Percentiles rank a stretch among this genome's conserved stretches.
Evolutionary conservation across 92 coral and sea anemone species (phyloP).

Genomic region (Palythoa heliodiscus): DNA sequence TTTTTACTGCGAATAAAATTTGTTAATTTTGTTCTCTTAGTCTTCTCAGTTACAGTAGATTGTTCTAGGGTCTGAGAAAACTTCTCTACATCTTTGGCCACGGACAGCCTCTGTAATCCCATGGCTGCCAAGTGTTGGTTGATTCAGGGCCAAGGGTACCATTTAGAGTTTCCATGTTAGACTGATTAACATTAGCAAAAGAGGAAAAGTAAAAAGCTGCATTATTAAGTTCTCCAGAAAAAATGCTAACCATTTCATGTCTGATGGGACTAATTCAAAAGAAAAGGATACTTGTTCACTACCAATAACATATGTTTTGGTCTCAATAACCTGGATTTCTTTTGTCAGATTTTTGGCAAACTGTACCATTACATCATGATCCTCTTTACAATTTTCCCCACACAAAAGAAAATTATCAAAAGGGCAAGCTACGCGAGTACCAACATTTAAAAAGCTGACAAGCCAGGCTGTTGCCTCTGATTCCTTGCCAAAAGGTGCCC

Average conservation of each 20-base stretch:
- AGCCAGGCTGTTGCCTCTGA: constrained; percentile 51
- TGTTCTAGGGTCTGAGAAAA: neutral
- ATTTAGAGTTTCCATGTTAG: constrained; percentile 56
- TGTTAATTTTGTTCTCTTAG: constrained; percentile 55
- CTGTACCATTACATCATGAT: constrained; percentile 42
- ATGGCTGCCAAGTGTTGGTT: constrained; percentile 66
- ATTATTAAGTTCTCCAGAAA: constrained; percentile 68
- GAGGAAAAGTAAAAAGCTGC: constrained; percentile 48
- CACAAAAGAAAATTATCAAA: constrained; percentile 39
- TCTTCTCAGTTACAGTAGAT: constrained; percentile 33
- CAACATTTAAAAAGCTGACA: constrained; percentile 50
- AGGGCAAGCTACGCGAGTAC: constrained; percentile 40
- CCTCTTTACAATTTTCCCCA: constrained; percentile 48
- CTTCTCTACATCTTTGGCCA: constrained; percentile 59
- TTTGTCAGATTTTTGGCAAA: constrained; percentile 28
- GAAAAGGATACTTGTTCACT: constrained; percentile 35
- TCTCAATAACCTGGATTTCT: constrained; percentile 54
- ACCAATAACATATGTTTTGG: constrained; percentile 54
- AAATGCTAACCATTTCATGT: constrained; percentile 75
- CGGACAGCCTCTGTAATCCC: constrained; percentile 67
- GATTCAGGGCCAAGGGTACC: constrained; percentile 61
- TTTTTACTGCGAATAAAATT: constrained; percentile 48
- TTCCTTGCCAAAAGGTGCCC: constrained; percentile 53
- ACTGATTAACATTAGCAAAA: constrained; percentile 73
- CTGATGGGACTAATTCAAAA: constrained; percentile 76